Evolutionary conservation across 2,113 vertebrate species (phyloP).

Genomic region (Alectura lathami): DNA sequence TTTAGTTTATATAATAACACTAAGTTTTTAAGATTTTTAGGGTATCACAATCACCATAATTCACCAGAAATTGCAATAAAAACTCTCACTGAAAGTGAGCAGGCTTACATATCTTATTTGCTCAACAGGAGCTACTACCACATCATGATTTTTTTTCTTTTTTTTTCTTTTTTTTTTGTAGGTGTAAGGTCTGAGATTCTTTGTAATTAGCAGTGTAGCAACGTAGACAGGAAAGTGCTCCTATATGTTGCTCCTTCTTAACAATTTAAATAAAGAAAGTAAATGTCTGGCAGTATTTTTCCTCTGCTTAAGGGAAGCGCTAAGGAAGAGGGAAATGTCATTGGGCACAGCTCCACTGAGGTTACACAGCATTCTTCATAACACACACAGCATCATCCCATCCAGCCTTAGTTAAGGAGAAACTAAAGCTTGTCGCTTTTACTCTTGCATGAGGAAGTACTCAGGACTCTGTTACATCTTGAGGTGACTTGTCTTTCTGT

Average conservation of each 20-base stretch:
- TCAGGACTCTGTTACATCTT: background rate
- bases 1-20: background rate
- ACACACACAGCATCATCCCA: background rate
- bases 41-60: background rate
- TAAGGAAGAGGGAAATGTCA: background rate
- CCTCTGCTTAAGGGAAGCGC: background rate
- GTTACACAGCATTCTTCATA: background rate
- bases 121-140: background rate
- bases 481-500: background rate
- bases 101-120: background rate
- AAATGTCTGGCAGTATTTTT: background rate
- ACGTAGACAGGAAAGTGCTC: rapidly evolving
- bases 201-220: background rate
- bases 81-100: background rate
- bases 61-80: background rate
- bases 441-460: background rate
- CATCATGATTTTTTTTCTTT: rapidly evolving
- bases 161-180: background rate
- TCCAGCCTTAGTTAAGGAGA: background rate
- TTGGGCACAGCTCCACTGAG: background rate
- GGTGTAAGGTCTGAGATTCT: background rate
- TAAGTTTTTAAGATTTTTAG: background rate
- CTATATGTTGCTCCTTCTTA: background rate
- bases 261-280: background rate
- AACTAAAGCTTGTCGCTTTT: constrained; percentile 12